Base-by-base conservation (phyloP, 2,113 vertebrate genomes). In the Siniperca chuatsi region DNA sequence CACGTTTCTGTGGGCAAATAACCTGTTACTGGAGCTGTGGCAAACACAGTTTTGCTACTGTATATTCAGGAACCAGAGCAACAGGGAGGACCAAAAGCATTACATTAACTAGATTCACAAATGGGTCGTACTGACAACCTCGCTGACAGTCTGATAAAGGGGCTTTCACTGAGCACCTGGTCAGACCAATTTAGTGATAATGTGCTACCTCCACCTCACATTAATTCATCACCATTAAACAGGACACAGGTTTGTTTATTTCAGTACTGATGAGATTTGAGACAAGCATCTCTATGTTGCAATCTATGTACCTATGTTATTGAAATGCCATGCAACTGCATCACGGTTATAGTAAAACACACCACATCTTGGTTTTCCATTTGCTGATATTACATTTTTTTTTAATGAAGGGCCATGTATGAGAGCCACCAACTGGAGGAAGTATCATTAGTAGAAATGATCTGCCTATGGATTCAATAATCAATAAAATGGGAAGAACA, bases 1-100 rank as follows among this genome's bases (percentile, higher is more conserved):
- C 79, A 90, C 7, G 82, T 82, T 79, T 88, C 70, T 78, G 64
- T 23, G 40, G 16, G 33, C 42, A 88, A 91, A 90, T 82, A 69
- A 84, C 25, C 61, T n/a, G 81, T 84, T 89, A 74, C 42, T 44
- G 46, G 77, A 74, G 52, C 80, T 78, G 77, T 40, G n/a, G 85
- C 46, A 54, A 40, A 75, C 37, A 37, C 71, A 80, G 54, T 69
- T 74, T 62, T 73, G 54, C 62, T 60, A 6, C 71, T 33, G 72
- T 57, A 40, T 21, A 71, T 48, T 37, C 60, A 58, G 46, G 6
- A 61, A 37, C 37, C 46, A 70, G 40, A 46, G 37, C 67, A 65
- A 35, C 37, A 64, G 12, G 44, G 35, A 50, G 54, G 57, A 58
- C 5, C 8, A 18, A 46, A 46, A 60, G 8, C n/a, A 40, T 48